Conservation (phyloP, 2,113 vertebrate species). For the Sylvia atricapilla region DNA sequence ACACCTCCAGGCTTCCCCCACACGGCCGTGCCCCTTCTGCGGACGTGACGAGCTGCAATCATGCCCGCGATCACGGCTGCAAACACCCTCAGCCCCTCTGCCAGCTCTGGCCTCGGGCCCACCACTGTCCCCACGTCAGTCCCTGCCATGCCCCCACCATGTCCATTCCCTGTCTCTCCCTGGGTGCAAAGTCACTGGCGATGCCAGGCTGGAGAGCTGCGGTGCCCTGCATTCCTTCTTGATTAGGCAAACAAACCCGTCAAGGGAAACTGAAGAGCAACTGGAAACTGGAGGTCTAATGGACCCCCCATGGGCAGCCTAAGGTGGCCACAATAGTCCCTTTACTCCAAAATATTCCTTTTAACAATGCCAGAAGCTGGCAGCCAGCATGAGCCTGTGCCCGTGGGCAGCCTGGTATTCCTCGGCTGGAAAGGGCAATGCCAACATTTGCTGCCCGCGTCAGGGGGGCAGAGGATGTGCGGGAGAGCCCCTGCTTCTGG, state of each 20-base stretch:
- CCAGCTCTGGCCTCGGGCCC: background rate
- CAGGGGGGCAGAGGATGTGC: background rate
- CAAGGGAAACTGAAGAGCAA: background rate
- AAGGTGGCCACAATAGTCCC: background rate
- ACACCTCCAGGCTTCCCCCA: background rate
- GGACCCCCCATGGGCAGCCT: background rate
- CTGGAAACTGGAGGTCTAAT: background rate
- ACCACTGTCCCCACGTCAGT: rapidly evolving
- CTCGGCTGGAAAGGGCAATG: background rate
- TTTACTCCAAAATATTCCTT: background rate
- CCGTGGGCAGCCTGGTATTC: background rate
- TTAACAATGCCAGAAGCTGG: background rate
- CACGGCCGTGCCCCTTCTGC: background rate
- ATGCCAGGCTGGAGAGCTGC: background rate
- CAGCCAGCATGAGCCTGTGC: background rate
- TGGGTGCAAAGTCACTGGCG: rapidly evolving
- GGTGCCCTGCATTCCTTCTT: background rate
- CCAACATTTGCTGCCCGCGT: background rate
- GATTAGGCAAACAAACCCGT: background rate
- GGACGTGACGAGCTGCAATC: conserved; percentile 48
- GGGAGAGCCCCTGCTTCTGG: background rate
- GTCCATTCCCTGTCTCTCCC: background rate
- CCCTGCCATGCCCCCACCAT: background rate
- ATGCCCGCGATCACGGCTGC: background rate
- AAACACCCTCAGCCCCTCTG: background rate